Base-by-base conservation (phyloP, 1,140 invertebrate species). In the Micrasema minimum region DNA sequence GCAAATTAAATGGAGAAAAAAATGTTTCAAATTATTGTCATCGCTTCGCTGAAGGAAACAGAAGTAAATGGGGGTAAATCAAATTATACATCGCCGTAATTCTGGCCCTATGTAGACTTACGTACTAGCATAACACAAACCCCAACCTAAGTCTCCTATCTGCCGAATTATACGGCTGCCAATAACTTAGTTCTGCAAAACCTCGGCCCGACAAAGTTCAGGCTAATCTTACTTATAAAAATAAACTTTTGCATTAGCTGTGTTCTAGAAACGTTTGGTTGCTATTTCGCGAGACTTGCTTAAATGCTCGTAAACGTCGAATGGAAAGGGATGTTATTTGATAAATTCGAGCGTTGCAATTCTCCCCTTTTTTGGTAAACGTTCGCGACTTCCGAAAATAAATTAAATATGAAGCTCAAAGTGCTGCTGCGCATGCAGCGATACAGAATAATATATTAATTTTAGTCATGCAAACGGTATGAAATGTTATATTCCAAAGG, bases 191-290 rank as follows among this genome's bases (percentile, higher is more conserved):
- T 74, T 74, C 55, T 50, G 41, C 51, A 38, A 37, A 69, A 64
- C 48, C 57, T 69, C 59, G 67, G 38, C 55, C 50, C n/a, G 20
- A 62, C 22, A 71, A 75, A 71, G 51, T 80, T 77, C 77, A 31
- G 78, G 80, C 80, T 84, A 85, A 85, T 84, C 83, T 84, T 82
- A 83, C 83, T 85, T 85, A 85, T 83, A 85, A 85, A 84, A 84
- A 84, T 84, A 85, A 85, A 85, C 83, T 85, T 85, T 84, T 84
- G 78, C 83, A 85, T 85, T 85, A 84, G 83, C 83, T 82, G 82
- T 82, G 83, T 82, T 81, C 43, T 31, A 65, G 67, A 72, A 50
- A 67, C 59, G 69, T 70, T 72, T 50, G 59, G 67, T 61, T 70
- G 67, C 72, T 70, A 70, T 75, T 71, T 69, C 65, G 26, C 46